Percentiles rank a stretch among this genome's conserved stretches.
Conservation (phyloP, 2,113 vertebrate species). For the Scatophagus argus region DNA sequence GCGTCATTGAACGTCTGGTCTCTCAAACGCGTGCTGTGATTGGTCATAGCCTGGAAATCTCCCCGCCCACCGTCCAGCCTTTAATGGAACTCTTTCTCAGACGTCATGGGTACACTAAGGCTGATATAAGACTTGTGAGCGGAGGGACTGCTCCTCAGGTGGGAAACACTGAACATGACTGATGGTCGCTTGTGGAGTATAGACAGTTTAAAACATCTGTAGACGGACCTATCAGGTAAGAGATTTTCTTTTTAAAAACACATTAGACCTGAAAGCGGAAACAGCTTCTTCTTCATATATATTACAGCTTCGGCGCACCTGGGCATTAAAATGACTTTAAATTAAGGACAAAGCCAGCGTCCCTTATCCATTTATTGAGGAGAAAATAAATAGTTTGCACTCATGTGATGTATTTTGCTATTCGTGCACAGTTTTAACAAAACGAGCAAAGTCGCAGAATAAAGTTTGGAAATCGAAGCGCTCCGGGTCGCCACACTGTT, state of each 20-base stretch:
- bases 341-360: neutral
- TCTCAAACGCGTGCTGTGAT: constrained; percentile 73
- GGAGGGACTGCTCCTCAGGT: constrained; percentile 45
- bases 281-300: neutral
- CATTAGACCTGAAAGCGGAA: neutral
- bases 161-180: constrained; percentile 44
- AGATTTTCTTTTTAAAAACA: neutral
- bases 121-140: constrained; percentile 49
- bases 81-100: constrained; percentile 81
- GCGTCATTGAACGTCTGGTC: constrained; percentile 88
- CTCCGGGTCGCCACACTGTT: neutral
- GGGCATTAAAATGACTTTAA: neutral
- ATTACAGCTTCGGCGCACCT: neutral
- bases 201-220: constrained; percentile 31
- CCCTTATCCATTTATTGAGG: neutral
- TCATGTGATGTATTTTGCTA: neutral
- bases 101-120: constrained; percentile 87
- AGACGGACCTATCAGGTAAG: constrained; percentile 66
- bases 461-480: neutral
- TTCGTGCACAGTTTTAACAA: neutral
- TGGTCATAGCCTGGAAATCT: constrained; percentile 84
- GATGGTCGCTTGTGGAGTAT: constrained; percentile 52
- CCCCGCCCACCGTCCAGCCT: constrained; percentile 85
- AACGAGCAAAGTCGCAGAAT: neutral
- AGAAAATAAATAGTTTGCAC: neutral